Evolutionary conservation across 2,888 invertebrate genomes (phyloP).

Genomic region (Drosophila yooni): DNA sequence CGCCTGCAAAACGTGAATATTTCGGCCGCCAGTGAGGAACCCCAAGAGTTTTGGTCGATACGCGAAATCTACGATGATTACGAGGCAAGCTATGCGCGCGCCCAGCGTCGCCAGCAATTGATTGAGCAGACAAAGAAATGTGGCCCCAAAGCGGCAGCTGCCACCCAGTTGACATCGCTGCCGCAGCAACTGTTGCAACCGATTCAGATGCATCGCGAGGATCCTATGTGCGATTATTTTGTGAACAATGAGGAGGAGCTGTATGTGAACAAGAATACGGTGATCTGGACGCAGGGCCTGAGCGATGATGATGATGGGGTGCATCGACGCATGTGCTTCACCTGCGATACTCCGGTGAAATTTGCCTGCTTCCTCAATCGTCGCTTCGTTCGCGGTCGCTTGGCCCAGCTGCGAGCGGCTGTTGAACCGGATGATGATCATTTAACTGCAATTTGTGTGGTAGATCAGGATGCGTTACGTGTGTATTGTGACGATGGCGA

Average conservation of each 20-base stretch:
- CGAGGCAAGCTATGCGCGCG: constrained; percentile 62
- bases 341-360: constrained; percentile 92
- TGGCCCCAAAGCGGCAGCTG: constrained; percentile 56
- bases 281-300: constrained; percentile 89
- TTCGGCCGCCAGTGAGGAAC: constrained; percentile 86
- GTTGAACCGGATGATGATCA: constrained; percentile 55
- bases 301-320: constrained; percentile 67
- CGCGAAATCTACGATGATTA: constrained; percentile 87
- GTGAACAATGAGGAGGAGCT: constrained; percentile 92
- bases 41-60: constrained; percentile 87
- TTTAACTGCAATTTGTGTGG: constrained; percentile 82
- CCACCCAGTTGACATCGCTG: constrained; percentile 57
- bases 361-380: constrained; percentile 91
- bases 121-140: constrained; percentile 66
- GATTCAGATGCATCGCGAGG: constrained; percentile 40
- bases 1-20: constrained; percentile 92
- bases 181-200: constrained; percentile 52
- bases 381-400: constrained; percentile 85
- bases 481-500: constrained; percentile 93
- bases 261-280: constrained; percentile 93
- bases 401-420: constrained; percentile 54
- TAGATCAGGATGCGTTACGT: constrained; percentile 90
- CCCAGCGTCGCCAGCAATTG: constrained; percentile 56
- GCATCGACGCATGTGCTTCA: constrained; percentile 87
- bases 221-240: constrained; percentile 82